Percentiles rank a stretch among this genome's conserved stretches.
These are phyloP conservation scores for Microplitis deprimator DNA, from an alignment of 2,888 invertebrate genomes.

Conservation along the genomic window DNA sequence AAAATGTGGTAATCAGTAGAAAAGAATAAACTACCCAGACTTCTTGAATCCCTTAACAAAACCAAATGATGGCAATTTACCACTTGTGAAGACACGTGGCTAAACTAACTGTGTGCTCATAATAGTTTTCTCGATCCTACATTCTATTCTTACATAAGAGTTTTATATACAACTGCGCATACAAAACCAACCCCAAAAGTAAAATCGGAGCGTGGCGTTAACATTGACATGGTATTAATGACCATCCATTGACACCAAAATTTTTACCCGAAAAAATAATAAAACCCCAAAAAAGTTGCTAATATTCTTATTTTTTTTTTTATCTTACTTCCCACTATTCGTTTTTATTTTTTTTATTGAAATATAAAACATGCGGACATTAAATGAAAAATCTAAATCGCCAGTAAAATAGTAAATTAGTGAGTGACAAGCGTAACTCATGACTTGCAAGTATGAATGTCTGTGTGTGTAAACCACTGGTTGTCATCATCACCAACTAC, in stretches of 20 bases:
- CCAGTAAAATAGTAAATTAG: conserved; percentile 46
- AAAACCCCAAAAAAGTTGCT: neutral
- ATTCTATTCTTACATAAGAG: conserved; percentile 47
- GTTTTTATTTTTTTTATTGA: too few species aligned
- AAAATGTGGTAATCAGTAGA: neutral
- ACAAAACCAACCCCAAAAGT: conserved; percentile 37
- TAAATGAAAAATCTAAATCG: conserved; percentile 27
- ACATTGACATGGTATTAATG: conserved; percentile 53
- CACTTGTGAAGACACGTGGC: conserved; percentile 66
- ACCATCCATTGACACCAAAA: conserved; percentile 39
- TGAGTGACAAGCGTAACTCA: conserved; percentile 47
- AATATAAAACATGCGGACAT: neutral
- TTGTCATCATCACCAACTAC: conserved; percentile 30
- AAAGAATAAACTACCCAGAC: conserved; percentile 17
- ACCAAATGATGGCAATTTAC: conserved; percentile 63
- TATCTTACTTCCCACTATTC: too few species aligned
- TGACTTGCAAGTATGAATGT: conserved; percentile 23
- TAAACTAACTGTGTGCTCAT: conserved; percentile 60
- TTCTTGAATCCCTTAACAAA: conserved; percentile 46
- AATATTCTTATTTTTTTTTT: too few species aligned
- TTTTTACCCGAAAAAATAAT: conserved; percentile 17
- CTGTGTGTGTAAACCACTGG: conserved; percentile 18
- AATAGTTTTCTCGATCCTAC: conserved; percentile 61
- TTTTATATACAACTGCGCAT: conserved; percentile 45
- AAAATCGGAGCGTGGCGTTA: conserved; percentile 43